Base-by-base conservation (phyloP, 1,140 invertebrate species). In the Drosophila triauraria region DNA sequence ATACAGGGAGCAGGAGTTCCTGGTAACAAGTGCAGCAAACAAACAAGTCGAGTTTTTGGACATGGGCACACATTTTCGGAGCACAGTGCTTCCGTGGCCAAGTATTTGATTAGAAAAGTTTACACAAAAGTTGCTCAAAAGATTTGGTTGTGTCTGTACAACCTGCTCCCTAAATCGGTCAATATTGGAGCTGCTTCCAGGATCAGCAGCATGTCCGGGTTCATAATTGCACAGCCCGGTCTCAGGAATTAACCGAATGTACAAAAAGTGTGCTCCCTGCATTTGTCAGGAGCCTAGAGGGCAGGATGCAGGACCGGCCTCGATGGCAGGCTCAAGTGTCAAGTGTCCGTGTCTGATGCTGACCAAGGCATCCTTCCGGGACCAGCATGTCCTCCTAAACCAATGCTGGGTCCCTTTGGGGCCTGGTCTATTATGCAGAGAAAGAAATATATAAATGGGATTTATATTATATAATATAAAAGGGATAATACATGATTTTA, bases 41-140 rank as follows among this genome's bases (percentile, higher is more conserved):
- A 87, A 88, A 87, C 83, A 80, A 80, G 76, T 74, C 58, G 71
- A 83, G 76, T 82, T 87, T 78, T 68, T 50, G 78, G 51, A 58
- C 57, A 40, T 48, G 46, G 23, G 46, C 43, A 46, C 50, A 48
- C 67, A 70, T 42, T 58, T 59, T 38, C 53, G 35, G 35, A 38
- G 25, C 46, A 80, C 62, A 35, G 30, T 32, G 62, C 30, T 58
- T 46, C 51, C 60, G 54, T 65, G 65, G 63, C 60, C 81, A 54
- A 88, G 84, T 88, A 84, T 88, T 88, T 88, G 84, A 87, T 87
- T 87, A 88, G 84, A 87, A 87, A 87, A 87, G 70, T 72, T 81
- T 78, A 71, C 69, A 53, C 59, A 70, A 57, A 71, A 80, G 61
- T 88, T 78, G 38, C 72, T 63, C 44, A 61, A 61, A 88, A 88